Conservation (phyloP, 2,113 vertebrate genomes). For the Columbina picui region DNA sequence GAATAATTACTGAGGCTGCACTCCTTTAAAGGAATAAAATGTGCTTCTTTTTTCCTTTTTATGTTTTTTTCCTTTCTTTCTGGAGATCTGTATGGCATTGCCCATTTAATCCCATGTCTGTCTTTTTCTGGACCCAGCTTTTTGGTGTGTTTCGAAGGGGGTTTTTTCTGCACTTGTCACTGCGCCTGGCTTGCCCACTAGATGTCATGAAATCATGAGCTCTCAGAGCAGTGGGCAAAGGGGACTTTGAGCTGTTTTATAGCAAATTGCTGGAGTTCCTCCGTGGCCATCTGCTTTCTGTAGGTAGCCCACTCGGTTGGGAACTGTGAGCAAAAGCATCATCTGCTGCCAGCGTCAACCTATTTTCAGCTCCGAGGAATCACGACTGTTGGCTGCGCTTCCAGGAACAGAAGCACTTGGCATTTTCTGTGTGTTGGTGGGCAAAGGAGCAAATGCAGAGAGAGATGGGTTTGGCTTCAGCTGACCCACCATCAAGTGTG, state of each 20-base stretch:
- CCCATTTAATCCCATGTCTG: neutral
- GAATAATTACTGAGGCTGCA: neutral
- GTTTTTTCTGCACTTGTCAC: neutral
- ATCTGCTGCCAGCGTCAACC: slow-evolving; percentile 5
- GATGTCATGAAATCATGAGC: slow-evolving; percentile 51
- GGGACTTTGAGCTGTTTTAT: neutral
- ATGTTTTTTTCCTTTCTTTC: rapidly evolving
- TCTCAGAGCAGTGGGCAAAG: neutral
- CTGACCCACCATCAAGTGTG: rapidly evolving
- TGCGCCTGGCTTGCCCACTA: slow-evolving; percentile 49
- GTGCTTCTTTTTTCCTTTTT: rapidly evolving
- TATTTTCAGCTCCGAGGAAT: slow-evolving; percentile 68
- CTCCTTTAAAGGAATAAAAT: neutral
- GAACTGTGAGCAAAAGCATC: slow-evolving; percentile 59
- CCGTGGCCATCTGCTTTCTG: slow-evolving; percentile 60
- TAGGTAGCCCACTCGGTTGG: slow-evolving; percentile 61
- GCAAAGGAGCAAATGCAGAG: neutral
- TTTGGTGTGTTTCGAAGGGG: rapidly evolving
- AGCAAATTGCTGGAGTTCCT: slow-evolving; percentile 35
- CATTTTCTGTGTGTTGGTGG: neutral
- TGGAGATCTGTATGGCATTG: rapidly evolving
- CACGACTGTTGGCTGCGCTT: slow-evolving; percentile 37
- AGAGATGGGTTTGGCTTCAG: neutral
- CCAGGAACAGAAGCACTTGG: slow-evolving; percentile 40
- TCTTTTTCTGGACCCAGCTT: rapidly evolving